Conservation (phyloP, 2,113 vertebrate species). For the Narcine bancroftii region DNA sequence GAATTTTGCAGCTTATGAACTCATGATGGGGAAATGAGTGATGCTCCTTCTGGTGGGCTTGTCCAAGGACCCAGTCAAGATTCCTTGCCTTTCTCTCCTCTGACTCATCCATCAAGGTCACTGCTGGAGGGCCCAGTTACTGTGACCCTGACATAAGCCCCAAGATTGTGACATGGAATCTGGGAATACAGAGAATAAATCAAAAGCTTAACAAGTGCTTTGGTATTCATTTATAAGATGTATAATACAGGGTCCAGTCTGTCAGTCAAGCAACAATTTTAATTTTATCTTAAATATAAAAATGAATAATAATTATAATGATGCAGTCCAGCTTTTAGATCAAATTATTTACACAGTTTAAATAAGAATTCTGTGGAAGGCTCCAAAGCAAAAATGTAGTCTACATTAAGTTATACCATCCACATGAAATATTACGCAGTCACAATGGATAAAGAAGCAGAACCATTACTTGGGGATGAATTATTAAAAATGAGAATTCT, state of each 20-base stretch:
- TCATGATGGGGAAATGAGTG: neutral
- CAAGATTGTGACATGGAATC: neutral
- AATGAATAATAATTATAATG: too few relatives aligned
- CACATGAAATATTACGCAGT: neutral
- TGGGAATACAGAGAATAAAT: neutral
- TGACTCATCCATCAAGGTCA: neutral
- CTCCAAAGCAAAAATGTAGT: neutral
- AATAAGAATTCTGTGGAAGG: neutral
- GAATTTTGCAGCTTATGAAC: neutral
- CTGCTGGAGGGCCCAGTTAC: neutral
- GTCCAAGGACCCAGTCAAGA: neutral
- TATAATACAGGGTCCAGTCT: neutral
- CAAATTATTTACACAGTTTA: neutral
- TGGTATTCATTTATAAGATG: neutral
- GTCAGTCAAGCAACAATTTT: neutral
- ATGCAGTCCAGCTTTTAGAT: neutral
- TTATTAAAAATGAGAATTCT: conserved; percentile 3
- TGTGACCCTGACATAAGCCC: neutral
- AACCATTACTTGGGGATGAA: conserved; percentile 1
- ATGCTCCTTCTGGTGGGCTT: neutral
- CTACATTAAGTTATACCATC: neutral
- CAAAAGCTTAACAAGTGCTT: neutral
- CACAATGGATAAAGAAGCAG: conserved; percentile 11
- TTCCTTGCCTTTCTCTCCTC: neutral
- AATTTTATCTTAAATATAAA: neutral